Conservation (phyloP, 1,140 invertebrate species). For the Zaprionus lachaisei region DNA sequence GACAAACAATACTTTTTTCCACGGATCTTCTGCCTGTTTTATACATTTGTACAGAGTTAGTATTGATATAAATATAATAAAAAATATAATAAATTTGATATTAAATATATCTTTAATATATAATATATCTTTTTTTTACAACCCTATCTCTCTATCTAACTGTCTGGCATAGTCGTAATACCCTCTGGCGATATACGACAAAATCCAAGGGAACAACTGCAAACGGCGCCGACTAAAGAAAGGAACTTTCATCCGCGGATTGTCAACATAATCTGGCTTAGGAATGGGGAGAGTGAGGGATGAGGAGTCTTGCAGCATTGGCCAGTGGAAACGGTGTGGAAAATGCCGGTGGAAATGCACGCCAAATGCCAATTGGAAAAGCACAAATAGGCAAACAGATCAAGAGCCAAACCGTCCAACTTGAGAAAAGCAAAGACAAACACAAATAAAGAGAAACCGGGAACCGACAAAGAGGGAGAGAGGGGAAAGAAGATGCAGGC, state of each 20-base stretch:
- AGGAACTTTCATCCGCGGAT: constrained; percentile 40
- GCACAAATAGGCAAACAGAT: constrained; percentile 52
- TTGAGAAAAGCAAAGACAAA: constrained; percentile 31
- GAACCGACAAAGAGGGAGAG: neutral
- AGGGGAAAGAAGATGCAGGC: neutral
- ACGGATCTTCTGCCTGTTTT: neutral
- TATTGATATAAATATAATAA: too few relatives aligned
- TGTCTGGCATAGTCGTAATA: neutral
- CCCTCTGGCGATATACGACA: neutral
- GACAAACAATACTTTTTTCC: neutral
- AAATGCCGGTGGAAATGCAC: constrained; percentile 46
- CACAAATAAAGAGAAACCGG: constrained; percentile 27
- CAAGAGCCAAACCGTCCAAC: constrained; percentile 34
- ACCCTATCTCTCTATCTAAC: neutral
- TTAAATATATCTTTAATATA: too few relatives aligned
- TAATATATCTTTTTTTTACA: too few relatives aligned
- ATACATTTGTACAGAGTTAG: too few relatives aligned
- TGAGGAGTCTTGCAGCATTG: neutral
- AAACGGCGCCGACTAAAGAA: constrained; percentile 30
- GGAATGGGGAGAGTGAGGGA: neutral
- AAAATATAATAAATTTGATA: too few relatives aligned
- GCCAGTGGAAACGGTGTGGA: constrained; percentile 36
- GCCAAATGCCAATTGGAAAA: constrained; percentile 55
- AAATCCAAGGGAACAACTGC: neutral
- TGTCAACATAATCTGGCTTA: constrained; percentile 41